A percentile compares a stretch with the other conserved stretches of the same genome.
These are phyloP conservation scores for silkworm (Bombyx mori) DNA, from an alignment of 1,140 invertebrate species.

Conservation along the genomic window DNA sequence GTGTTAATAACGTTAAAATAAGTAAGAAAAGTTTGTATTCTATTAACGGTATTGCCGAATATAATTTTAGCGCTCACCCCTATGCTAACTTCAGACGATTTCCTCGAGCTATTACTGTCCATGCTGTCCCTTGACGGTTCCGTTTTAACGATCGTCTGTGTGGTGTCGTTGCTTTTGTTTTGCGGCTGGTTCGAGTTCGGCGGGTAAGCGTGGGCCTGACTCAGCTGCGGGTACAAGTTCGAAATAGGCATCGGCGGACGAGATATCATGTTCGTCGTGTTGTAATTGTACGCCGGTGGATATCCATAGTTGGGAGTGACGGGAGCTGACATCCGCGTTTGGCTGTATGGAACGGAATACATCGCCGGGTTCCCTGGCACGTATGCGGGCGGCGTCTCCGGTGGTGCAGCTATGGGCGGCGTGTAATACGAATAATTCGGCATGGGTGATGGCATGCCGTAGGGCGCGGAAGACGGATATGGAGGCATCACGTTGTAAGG, in stretches of 20 bases:
- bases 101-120: constrained; percentile 35
- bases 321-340: constrained; percentile 48
- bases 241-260: constrained; percentile 35
- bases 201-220: constrained; percentile 40
- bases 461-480: constrained; percentile 11
- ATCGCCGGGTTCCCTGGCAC: constrained; percentile 29
- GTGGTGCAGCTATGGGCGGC: constrained; percentile 14
- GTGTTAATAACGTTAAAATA: no score
- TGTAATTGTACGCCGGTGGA: constrained; percentile 44
- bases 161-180: constrained; percentile 23
- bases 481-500: constrained; percentile 28
- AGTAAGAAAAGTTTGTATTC: background rate
- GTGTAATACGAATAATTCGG: constrained; percentile 38
- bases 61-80: constrained; percentile 24
- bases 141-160: constrained; percentile 24
- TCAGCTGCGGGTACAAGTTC: constrained; percentile 40
- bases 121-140: constrained; percentile 32
- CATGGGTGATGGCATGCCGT: constrained; percentile 19
- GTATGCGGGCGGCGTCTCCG: constrained; percentile 28
- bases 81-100: constrained; percentile 46
- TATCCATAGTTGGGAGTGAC: constrained; percentile 36
- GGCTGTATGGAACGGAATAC: constrained; percentile 40
- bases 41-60: background rate
- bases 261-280: constrained; percentile 54
- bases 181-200: constrained; percentile 16